Percentiles rank a stretch among this genome's conserved stretches.
These are phyloP conservation scores for Rhinopomastus cyanomelas DNA, from an alignment of 2,113 vertebrate genomes.

Conservation along the genomic window DNA sequence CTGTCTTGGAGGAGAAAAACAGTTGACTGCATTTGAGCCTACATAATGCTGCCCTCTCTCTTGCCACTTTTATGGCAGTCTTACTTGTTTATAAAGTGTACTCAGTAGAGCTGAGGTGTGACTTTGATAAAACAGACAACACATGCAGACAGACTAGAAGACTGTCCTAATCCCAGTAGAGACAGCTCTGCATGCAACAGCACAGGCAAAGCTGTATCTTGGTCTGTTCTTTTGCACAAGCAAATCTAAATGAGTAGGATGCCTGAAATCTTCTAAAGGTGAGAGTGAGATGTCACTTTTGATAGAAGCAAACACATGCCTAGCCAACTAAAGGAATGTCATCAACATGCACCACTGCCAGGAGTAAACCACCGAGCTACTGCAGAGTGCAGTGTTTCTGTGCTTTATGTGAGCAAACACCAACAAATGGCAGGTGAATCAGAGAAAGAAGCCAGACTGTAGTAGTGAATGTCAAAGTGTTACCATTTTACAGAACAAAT, in stretches of 20 bases:
- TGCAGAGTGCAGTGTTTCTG: fast-evolving
- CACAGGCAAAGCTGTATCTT: fast-evolving
- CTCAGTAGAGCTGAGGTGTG: background rate
- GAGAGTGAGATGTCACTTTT: background rate
- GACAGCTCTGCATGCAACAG: background rate
- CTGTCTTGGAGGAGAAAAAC: background rate
- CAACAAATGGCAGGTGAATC: background rate
- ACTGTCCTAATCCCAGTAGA: background rate
- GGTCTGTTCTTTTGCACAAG: background rate
- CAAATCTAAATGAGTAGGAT: background rate
- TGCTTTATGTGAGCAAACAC: background rate
- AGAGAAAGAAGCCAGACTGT: background rate
- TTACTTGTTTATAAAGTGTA: background rate
- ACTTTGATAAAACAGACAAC: background rate
- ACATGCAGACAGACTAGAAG: background rate
- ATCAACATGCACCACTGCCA: fast-evolving
- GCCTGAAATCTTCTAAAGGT: background rate
- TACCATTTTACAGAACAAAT: background rate
- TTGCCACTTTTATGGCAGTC: background rate
- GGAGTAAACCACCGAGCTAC: background rate
- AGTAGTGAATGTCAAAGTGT: background rate
- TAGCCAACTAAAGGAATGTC: background rate
- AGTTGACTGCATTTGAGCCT: background rate
- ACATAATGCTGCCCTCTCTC: background rate
- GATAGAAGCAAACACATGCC: background rate